phyloP scores from a whole-genome alignment of 2,113 vertebrate species.

The Protomyctophum bolini region DNA sequence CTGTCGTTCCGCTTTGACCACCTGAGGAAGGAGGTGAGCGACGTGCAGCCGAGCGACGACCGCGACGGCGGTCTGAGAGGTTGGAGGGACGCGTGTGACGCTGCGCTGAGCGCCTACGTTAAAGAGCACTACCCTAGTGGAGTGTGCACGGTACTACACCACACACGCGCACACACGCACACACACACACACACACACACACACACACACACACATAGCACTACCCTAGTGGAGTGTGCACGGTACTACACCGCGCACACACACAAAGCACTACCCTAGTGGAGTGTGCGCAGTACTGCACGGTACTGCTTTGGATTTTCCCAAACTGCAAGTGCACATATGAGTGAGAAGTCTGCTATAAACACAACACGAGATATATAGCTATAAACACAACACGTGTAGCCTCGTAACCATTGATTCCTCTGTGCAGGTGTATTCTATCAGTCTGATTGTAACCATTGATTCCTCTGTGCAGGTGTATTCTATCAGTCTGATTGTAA shows the following conservation, averaged over 20 bases:
- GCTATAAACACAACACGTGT: too few species aligned
- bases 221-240: slow-evolving; percentile 74
- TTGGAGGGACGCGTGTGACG: slow-evolving; percentile 93
- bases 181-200: not conserved
- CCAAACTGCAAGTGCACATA: too few species aligned
- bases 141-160: slow-evolving; percentile 89
- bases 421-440: too few species aligned
- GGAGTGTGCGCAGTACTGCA: slow-evolving; percentile 86
- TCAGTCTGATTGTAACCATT: not conserved
- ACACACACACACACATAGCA: not conserved
- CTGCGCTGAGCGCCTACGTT: slow-evolving; percentile 89
- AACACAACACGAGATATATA: too few species aligned
- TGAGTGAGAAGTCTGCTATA: too few species aligned
- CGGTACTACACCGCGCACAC: slow-evolving; percentile 76
- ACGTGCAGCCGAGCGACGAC: slow-evolving; percentile 86
- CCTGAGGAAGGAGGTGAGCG: slow-evolving; percentile 94
- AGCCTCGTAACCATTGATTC: too few species aligned
- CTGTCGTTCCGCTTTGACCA: slow-evolving; percentile 97
- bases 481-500: not conserved
- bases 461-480: not conserved
- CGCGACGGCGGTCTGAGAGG: slow-evolving; percentile 76
- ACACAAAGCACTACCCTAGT: too few species aligned
- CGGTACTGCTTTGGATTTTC: too few species aligned
- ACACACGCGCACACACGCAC: not conserved
- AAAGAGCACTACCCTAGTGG: slow-evolving; percentile 97